A percentile compares a stretch with the other conserved stretches of the same genome.
These are phyloP conservation scores for Scortum barcoo DNA, from an alignment of 2,113 vertebrate species.

Conservation along the genomic window DNA sequence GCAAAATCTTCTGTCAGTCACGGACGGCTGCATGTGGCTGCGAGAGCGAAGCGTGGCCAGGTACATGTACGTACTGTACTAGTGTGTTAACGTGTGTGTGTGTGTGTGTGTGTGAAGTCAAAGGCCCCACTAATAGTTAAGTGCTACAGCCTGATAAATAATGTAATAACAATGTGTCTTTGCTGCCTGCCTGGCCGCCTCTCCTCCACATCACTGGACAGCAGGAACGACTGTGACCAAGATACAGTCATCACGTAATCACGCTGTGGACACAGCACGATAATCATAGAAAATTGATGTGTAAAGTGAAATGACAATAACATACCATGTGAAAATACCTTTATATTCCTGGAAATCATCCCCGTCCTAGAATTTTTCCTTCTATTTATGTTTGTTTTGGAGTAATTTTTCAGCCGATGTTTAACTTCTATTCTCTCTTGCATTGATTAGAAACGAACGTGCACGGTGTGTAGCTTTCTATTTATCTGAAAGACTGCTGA, in stretches of 20 bases:
- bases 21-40: slow-evolving; percentile 17
- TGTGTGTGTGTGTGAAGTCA: slow-evolving; percentile 3
- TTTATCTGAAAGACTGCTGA: neutral
- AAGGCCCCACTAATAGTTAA: slow-evolving; percentile 16
- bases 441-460: neutral
- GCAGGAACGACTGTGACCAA: neutral
- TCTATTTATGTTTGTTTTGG: neutral
- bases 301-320: neutral
- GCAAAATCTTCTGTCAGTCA: slow-evolving; percentile 45
- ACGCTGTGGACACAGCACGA: neutral
- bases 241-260: neutral
- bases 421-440: neutral
- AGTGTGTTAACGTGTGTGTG: slow-evolving; percentile 11
- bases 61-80: neutral
- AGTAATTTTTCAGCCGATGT: neutral
- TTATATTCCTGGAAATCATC: neutral
- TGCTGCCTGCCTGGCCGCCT: slow-evolving; percentile 19
- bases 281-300: neutral
- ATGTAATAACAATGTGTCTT: slow-evolving; percentile 45
- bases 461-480: neutral
- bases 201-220: neutral
- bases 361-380: neutral
- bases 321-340: neutral
- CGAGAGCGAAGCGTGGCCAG: slow-evolving; percentile 13
- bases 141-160: slow-evolving; percentile 59